Base-by-base conservation (phyloP, 1,140 invertebrate genomes). In the Agraylea sexmaculata region DNA sequence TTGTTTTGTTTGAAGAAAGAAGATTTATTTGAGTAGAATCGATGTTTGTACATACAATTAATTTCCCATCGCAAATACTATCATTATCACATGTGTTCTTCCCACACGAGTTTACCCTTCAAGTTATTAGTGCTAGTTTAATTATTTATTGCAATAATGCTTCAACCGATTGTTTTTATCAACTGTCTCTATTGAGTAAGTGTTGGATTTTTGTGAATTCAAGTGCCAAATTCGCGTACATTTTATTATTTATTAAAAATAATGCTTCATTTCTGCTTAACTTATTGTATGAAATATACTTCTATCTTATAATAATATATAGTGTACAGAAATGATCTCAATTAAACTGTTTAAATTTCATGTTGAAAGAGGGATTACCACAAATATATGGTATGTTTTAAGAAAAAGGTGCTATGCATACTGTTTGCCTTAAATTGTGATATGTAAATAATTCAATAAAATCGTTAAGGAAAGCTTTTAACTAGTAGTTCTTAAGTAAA, bases 361-460 rank as follows among this genome's bases (percentile, higher is more conserved):
- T 16, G 34, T 36, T 36, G 34, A 36, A n/a, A n/a, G n/a, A n/a
- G 18, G 25, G 25, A 36, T 35, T 35, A 21, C n/a, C 13, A 7
- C 5, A 2, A 20, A 13, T 32, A 13, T 10, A 32, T 32, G 15
- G 15, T 13, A 29, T 4, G 11, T 29, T 11, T 29, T 29, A 3
- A 34, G 16, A 7, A 22, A 22, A 6, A 23, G 34, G 22, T 23
- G 25, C 22, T 36, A 18, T 34, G 4, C 7, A 25, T 11, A 27
- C 5, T 3, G 11, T 37, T 11, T 45, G 43, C 43, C 43, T 49
- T 49, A 45, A 49, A 49, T 43, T 49, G 47, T 49, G 47, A 49
- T 49, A 49, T 49, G 47, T 49, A 49, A 21, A 49, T 49, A 49
- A n/a, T n/a, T n/a, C n/a, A n/a, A n/a, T n/a, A n/a, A n/a, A n/a